Percentiles rank a stretch among this genome's conserved stretches.
These are phyloP conservation scores for Rhamphomyia laevipes DNA, from an alignment of 2,888 invertebrate species.

Conservation along the genomic window DNA sequence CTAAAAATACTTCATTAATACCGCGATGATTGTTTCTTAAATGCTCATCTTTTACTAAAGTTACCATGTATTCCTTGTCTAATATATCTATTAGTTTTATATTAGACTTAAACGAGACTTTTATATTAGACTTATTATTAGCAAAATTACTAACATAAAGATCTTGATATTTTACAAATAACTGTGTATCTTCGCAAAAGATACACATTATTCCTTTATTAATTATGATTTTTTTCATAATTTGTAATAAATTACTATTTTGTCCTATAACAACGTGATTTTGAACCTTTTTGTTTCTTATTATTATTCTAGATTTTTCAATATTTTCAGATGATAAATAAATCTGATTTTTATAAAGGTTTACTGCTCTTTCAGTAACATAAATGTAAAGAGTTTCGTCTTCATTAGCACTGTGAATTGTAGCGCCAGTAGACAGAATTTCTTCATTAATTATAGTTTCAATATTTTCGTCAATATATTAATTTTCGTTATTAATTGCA, in stretches of 20 bases:
- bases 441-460: background rate
- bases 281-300: slow-evolving; percentile 1
- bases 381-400: background rate
- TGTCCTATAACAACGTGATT: background rate
- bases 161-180: background rate
- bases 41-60: background rate
- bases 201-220: slow-evolving; percentile 2
- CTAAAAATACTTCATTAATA: slow-evolving; percentile 2
- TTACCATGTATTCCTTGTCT: background rate
- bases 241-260: no score
- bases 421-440: background rate
- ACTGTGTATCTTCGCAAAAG: background rate
- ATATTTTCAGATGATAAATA: background rate
- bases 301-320: background rate
- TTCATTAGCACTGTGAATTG: no score
- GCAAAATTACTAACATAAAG: no score
- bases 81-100: background rate
- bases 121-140: background rate
- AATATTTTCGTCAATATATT: background rate
- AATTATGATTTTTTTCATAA: slow-evolving; percentile 2
- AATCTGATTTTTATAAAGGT: slow-evolving; percentile 6
- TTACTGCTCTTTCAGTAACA: slow-evolving; percentile 1
- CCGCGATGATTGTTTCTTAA: slow-evolving; percentile 1
- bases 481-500: no score
- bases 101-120: slow-evolving; percentile 6